Evolutionary conservation across 2,113 vertebrate species (phyloP).

Genomic region (Mesitornis unicolor): DNA sequence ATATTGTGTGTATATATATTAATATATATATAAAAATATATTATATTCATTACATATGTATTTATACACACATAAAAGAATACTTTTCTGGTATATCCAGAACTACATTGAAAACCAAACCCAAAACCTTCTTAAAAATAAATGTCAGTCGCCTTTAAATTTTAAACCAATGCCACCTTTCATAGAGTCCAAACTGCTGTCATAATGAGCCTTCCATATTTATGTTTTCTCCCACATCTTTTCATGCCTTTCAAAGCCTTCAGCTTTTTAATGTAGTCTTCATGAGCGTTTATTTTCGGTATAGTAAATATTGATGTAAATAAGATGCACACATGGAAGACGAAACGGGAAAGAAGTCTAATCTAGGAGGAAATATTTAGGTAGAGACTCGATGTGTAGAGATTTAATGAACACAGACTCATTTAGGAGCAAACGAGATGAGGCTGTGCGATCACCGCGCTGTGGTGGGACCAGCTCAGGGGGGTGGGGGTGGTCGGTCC

Average conservation of each 20-base stretch:
- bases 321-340: not conserved
- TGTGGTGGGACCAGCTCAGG: too few species aligned
- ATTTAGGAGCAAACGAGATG: too few species aligned
- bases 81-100: not conserved
- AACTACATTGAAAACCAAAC: not conserved
- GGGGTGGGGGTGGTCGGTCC: not conserved
- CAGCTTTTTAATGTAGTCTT: not conserved
- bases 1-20: too few species aligned
- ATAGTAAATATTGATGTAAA: not conserved
- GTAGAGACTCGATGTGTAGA: not conserved
- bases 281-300: not conserved
- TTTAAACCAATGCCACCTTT: not conserved
- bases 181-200: not conserved
- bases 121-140: not conserved
- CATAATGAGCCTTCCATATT: not conserved
- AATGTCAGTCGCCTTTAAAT: not conserved
- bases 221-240: not conserved
- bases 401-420: not conserved
- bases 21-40: too few species aligned
- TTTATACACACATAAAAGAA: not conserved
- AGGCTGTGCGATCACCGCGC: too few species aligned
- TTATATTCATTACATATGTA: too few species aligned
- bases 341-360: not conserved
- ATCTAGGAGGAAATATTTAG: not conserved
- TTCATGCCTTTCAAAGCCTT: not conserved